Percentiles rank a stretch among this genome's conserved stretches.
phyloP scores from a whole-genome alignment of 2,888 invertebrate genomes.

The Xestobium rufovillosum region DNA sequence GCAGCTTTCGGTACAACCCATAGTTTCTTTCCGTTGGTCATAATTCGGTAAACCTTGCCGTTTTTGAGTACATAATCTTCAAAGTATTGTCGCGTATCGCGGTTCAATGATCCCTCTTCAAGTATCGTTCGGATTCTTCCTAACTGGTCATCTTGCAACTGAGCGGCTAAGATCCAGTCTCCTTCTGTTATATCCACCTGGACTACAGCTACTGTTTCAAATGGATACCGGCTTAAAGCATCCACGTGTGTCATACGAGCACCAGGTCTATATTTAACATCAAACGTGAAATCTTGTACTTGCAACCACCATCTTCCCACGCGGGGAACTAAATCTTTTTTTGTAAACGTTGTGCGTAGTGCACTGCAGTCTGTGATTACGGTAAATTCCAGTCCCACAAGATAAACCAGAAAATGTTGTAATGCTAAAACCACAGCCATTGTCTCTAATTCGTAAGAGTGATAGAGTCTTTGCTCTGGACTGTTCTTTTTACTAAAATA shows the following conservation, averaged over 20 bases:
- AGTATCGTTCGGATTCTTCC: too few species aligned
- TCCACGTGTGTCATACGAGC: constrained; percentile 17
- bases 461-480: constrained; percentile 18
- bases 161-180: too few species aligned
- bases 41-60: too few species aligned
- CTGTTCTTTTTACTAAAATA: constrained; percentile 22
- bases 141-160: too few species aligned
- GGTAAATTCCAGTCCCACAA: too few species aligned
- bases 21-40: too few species aligned
- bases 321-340: constrained; percentile 20
- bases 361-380: constrained; percentile 26
- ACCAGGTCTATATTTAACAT: constrained; percentile 18
- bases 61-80: constrained; percentile 7
- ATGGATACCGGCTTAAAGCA: constrained; percentile 16
- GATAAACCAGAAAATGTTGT: constrained; percentile 21
- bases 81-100: constrained; percentile 7
- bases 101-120: too few species aligned
- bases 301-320: constrained; percentile 22
- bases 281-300: constrained; percentile 21
- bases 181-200: constrained; percentile 9
- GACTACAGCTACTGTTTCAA: constrained; percentile 7
- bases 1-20: constrained; percentile 21
- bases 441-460: too few species aligned
- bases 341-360: constrained; percentile 17
- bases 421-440: constrained; percentile 23